A percentile compares a stretch with the other conserved stretches of the same genome.
Evolutionary conservation across 2,888 invertebrate species (phyloP).

Genomic region (Aphidoletes aphidimyza): DNA sequence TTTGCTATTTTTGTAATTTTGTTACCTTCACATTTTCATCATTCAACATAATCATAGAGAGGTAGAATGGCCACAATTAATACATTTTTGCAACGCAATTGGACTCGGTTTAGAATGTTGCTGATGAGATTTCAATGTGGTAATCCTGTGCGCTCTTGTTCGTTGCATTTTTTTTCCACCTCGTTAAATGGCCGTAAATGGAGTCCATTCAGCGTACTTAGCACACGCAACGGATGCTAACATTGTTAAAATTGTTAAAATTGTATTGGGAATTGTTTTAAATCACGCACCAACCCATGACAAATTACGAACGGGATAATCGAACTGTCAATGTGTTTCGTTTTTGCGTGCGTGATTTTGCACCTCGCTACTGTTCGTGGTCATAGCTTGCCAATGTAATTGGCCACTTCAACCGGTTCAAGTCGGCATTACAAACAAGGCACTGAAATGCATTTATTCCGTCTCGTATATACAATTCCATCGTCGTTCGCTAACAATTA

Average conservation of each 20-base stretch:
- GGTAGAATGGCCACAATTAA: background rate
- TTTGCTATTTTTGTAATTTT: too few relatives aligned
- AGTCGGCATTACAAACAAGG: background rate
- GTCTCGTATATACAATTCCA: background rate
- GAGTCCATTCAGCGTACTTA: background rate
- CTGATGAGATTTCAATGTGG: background rate
- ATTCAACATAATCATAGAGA: background rate
- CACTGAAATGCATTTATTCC: background rate
- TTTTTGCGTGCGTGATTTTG: slow-evolving; percentile 26
- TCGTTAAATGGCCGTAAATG: background rate
- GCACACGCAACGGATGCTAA: slow-evolving; percentile 1
- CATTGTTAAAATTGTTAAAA: background rate
- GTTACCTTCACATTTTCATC: too few relatives aligned
- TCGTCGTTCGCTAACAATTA: too few relatives aligned
- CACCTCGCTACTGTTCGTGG: background rate
- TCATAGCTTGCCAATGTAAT: background rate
- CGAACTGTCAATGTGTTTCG: slow-evolving; percentile 25
- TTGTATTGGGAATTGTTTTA: background rate
- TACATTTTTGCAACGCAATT: background rate
- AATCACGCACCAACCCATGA: slow-evolving; percentile 13
- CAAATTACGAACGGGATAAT: background rate
- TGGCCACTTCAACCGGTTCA: background rate
- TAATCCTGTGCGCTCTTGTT: background rate
- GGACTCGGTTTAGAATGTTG: background rate
- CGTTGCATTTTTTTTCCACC: background rate